Base-by-base conservation (phyloP, 2,797 vertebrate species). In the Scyliorhinus canicula region DNA sequence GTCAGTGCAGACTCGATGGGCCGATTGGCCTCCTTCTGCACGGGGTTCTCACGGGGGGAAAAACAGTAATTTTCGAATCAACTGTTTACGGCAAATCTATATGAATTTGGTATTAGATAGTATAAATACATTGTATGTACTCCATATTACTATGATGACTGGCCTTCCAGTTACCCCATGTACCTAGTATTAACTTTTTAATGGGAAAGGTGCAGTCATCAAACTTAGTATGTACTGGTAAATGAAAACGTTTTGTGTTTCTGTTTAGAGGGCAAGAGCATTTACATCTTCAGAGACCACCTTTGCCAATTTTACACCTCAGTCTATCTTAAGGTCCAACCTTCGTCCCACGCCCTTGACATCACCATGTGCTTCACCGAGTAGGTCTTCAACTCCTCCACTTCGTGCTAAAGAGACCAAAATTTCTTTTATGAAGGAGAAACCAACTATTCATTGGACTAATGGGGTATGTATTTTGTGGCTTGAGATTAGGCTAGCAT, bases 261-360 rank as follows among this genome's bases (percentile, higher is more conserved):
- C 95, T 0, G 84, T 97, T 95, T 95, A 99, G 99, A 98, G 98
- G 97, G 98, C 98, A 95, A 98, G 99, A 95, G 98, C 98, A 86
- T 95, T 99, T 63, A 96, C 98, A 93, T 97, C 98, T 9, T 97
- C 98, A 19, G 97, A 97, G 65, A 96, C 98, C 0, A 98, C 97
- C 95, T 98, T 98, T 97, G 97, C 98, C 31, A 97, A 97, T 9
- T 99, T 98, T 96, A 99, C 98, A 47, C 99, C 98, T 93, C 98
- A 98, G 91, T 99, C 99, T 96, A 99, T 99, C 97, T 97, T 99
- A 93, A 98, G 98, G 96, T 99, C 98, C 96, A 99, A 98, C 95
- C 97, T 98, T 95, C 98, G 98, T 74, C 98, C 98, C 95, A 98
- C 98, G 63, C 98, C 99, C 0, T 96, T 98, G 47, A 98, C 97